Evolutionary conservation across 53 echinoderm and acorn worm genomes (phyloP), one percentile per base, ranked within the genome.

Genomic region (Arbacia lixula): DNA sequence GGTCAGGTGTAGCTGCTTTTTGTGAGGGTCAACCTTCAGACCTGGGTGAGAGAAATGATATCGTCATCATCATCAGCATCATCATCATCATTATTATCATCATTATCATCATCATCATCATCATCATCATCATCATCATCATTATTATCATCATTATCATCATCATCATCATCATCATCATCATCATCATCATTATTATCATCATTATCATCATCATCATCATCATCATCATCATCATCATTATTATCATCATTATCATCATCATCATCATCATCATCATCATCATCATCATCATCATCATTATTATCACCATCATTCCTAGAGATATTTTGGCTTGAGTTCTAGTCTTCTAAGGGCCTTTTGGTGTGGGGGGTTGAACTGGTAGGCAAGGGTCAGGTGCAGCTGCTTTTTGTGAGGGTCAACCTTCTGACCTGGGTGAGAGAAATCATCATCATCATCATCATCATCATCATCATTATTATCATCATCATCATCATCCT

Each of bases 1-100:
- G 6, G 24, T 46, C 14, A 10, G 46, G 46, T 46, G 46, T 8
- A 34, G 28, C 28, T 16, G 36, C n/a, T 33, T 34, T 36, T 17
- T 68, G 68, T 68, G 36, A 34, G 19, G 19, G 33, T 34, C 46
- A 10, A 46, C 85, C 60, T 95, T 95, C 12, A 87, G 77, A 20
- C 88, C 95, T 95, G 58, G n/a, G n/a, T n/a, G n/a, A n/a, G n/a
- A n/a, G n/a, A n/a, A n/a, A n/a, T n/a, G n/a, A n/a, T n/a, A n/a
- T n/a, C n/a, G n/a, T n/a, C n/a, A n/a, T n/a, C n/a, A n/a, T n/a
- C n/a, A n/a, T n/a, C n/a, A n/a, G n/a, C n/a, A n/a, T n/a, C n/a
- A n/a, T n/a, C n/a, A n/a, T 14, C 63, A 12, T 20, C 12, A 11
- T 14, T 11, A 25, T 14, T 24, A 62, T 10, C 11, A 11, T 62